Evolutionary conservation across 2,888 invertebrate species (phyloP).

Genomic region (Drosophila sordidula): DNA sequence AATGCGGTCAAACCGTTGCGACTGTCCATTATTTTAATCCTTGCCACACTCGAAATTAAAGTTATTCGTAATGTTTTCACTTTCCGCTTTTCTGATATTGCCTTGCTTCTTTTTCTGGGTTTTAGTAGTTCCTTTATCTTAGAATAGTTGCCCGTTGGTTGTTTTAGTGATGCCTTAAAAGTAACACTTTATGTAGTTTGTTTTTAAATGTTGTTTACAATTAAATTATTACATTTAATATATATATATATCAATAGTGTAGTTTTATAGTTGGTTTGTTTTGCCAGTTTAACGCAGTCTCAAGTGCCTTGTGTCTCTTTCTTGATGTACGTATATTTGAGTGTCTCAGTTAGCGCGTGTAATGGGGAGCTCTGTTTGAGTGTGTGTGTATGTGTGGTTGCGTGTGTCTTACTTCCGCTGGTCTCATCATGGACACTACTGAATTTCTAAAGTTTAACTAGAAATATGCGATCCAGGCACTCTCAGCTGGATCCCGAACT

Average conservation of each 20-base stretch:
- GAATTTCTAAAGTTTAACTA: constrained; percentile 67
- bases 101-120: constrained; percentile 25
- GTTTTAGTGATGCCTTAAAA: constrained; percentile 51
- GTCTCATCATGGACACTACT: constrained; percentile 46
- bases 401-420: constrained; percentile 46
- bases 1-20: no score
- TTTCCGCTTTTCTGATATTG: constrained; percentile 37
- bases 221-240: constrained; percentile 76
- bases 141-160: constrained; percentile 23
- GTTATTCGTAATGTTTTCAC: constrained; percentile 13
- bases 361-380: constrained; percentile 27
- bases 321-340: constrained; percentile 30
- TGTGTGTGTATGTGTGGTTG: constrained; percentile 18
- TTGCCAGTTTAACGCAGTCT: constrained; percentile 73
- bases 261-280: constrained; percentile 72
- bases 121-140: constrained; percentile 10
- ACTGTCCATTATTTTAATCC: constrained; percentile 6
- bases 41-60: constrained; percentile 15
- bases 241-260: constrained; percentile 71
- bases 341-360: constrained; percentile 30
- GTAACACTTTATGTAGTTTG: constrained; percentile 57
- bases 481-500: constrained; percentile 83
- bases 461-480: constrained; percentile 64
- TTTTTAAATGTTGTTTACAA: constrained; percentile 68
- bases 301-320: constrained; percentile 62